Percentiles rank a stretch among this genome's conserved stretches.
Evolutionary conservation across 2,888 invertebrate species (phyloP).

Genomic region (Ophion slaviceki): DNA sequence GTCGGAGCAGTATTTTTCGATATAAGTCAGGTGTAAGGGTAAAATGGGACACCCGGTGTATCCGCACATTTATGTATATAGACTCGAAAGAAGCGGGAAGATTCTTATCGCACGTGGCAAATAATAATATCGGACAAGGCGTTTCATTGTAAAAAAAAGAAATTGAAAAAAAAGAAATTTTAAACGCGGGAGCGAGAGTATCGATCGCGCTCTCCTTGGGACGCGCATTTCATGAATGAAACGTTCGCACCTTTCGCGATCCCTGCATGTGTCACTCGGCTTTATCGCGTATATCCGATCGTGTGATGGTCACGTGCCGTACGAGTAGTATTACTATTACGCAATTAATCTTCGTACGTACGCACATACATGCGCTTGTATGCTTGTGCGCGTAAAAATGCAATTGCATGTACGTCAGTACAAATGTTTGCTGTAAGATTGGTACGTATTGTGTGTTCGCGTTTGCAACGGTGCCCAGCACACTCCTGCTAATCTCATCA

Average conservation of each 20-base stretch:
- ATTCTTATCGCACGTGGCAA: constrained; percentile 45
- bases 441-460: not conserved
- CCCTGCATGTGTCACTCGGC: constrained; percentile 12
- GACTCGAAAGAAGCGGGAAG: not conserved
- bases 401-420: not conserved
- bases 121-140: constrained; percentile 39
- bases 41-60: not conserved
- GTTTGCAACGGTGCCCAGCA: not conserved
- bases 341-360: constrained; percentile 28
- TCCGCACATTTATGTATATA: not conserved
- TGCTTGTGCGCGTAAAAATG: not conserved
- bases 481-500: not conserved
- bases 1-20: too few species aligned
- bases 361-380: not conserved
- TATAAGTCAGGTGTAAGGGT: too few species aligned
- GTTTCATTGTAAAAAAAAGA: constrained; percentile 29
- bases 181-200: constrained; percentile 19
- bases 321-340: constrained; percentile 18
- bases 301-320: constrained; percentile 43
- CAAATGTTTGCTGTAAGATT: constrained; percentile 4
- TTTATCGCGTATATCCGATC: constrained; percentile 53
- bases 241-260: constrained; percentile 21
- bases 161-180: not conserved
- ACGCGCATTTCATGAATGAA: constrained; percentile 60
- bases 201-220: constrained; percentile 47